phyloP scores from a whole-genome alignment of 2,797 vertebrate species.

The Acipenser transmontanus region DNA sequence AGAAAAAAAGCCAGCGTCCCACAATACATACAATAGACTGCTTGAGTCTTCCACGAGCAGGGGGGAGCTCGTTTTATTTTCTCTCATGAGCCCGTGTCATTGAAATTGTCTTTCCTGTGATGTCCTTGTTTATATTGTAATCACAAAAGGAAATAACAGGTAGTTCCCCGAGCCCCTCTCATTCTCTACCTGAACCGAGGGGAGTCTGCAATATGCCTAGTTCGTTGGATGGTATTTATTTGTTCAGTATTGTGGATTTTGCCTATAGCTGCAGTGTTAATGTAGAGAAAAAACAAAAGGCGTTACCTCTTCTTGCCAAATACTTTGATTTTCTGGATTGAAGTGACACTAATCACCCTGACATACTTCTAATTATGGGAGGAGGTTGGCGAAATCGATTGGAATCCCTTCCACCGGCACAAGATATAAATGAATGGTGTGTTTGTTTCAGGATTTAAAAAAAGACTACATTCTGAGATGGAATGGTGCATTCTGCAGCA shows the following conservation, averaged over 20 bases:
- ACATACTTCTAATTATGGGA: neutral
- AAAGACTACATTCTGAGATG: conserved; percentile 55
- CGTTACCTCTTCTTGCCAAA: neutral
- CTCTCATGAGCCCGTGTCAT: neutral
- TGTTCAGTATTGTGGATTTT: neutral
- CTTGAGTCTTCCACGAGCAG: neutral
- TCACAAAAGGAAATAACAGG: conserved; percentile 2
- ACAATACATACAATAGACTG: neutral
- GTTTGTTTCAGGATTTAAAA: conserved; percentile 18
- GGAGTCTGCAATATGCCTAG: too few species aligned
- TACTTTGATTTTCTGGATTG: too few species aligned
- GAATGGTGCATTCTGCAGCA: conserved; percentile 77
- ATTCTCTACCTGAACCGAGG: neutral
- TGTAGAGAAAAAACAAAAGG: neutral
- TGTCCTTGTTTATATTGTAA: neutral
- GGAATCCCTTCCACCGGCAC: neutral
- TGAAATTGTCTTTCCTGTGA: neutral
- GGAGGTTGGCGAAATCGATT: neutral
- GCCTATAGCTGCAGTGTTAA: neutral
- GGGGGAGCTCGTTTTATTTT: neutral
- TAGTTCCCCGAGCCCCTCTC: neutral
- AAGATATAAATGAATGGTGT: neutral
- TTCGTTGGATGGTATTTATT: neutral
- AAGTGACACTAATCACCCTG: too few species aligned
- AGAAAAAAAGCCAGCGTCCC: too few species aligned